phyloP scores from a whole-genome alignment of 2,113 vertebrate species.

The human region GRCh38 chr12:113541001-113541500 shows the following conservation, averaged over 20 bases:
- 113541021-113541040: background rate
- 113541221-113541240: background rate
- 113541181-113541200: background rate
- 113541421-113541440: background rate
- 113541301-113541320: background rate
- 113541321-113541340: background rate
- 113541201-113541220: fast-evolving
- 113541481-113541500: background rate
- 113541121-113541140: background rate
- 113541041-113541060: background rate
- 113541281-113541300: background rate
- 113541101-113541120: background rate
- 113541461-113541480: background rate
- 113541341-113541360: background rate
- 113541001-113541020: background rate
- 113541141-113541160: too few species aligned
- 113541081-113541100: background rate
- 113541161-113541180: background rate
- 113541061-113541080: background rate
- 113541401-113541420: too few species aligned
- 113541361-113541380: background rate
- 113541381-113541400: background rate
- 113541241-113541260: too few species aligned
- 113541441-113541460: background rate
- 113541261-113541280: background rate